phyloP scores from a whole-genome alignment of 2,888 invertebrate species.

The Rhodophaea formosa region DNA sequence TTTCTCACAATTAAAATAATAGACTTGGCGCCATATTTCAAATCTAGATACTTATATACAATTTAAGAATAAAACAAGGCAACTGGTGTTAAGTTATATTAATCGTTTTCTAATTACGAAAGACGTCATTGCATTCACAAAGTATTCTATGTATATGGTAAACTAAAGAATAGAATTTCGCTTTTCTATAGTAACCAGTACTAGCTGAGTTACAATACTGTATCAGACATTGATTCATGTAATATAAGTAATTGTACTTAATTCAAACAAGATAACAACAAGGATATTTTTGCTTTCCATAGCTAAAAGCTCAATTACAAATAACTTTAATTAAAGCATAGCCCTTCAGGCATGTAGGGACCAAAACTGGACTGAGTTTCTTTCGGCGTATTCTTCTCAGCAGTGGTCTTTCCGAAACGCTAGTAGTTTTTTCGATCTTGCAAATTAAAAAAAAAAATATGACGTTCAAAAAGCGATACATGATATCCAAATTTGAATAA shows the following conservation, averaged over 20 bases:
- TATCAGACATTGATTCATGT: not conserved
- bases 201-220: not conserved
- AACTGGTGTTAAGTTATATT: slow-evolving; percentile 68
- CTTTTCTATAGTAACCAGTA: slow-evolving; percentile 19
- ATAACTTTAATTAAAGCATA: not conserved
- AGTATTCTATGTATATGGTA: slow-evolving; percentile 28
- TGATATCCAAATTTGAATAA: too few species aligned
- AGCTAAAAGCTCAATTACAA: not conserved
- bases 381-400: too few species aligned
- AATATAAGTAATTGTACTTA: not conserved
- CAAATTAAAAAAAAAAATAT: too few species aligned
- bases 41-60: slow-evolving; percentile 21
- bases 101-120: slow-evolving; percentile 58
- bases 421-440: too few species aligned
- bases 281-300: not conserved
- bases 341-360: too few species aligned
- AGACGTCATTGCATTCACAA: slow-evolving; percentile 45
- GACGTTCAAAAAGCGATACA: too few species aligned
- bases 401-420: too few species aligned
- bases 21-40: not conserved
- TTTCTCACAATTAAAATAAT: not conserved
- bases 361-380: too few species aligned
- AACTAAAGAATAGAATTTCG: slow-evolving; percentile 21
- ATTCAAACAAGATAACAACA: not conserved
- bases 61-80: slow-evolving; percentile 48